A percentile compares a stretch with the other conserved stretches of the same genome.
Conservation (phyloP, 2,113 vertebrate genomes). For the Indri indri region DNA sequence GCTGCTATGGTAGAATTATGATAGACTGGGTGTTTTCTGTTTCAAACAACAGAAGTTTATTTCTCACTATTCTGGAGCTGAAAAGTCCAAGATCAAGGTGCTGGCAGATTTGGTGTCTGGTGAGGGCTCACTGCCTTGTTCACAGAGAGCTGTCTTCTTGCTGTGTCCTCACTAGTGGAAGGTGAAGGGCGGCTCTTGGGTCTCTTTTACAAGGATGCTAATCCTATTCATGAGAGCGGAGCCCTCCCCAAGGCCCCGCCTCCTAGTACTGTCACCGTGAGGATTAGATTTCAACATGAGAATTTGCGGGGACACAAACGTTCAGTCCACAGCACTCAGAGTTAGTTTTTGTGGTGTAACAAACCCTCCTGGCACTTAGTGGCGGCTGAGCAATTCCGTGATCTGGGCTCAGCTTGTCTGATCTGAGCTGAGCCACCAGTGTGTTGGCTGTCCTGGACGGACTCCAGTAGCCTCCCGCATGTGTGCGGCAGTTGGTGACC, state of each 20-base stretch:
- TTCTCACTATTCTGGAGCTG: neutral
- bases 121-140: neutral
- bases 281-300: neutral
- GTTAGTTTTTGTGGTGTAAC: neutral
- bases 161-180: neutral
- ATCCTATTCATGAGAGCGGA: neutral
- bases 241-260: neutral
- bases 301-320: neutral
- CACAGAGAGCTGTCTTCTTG: neutral
- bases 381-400: neutral
- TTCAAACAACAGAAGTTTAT: neutral
- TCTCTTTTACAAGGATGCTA: neutral
- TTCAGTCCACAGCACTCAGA: neutral
- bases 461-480: neutral
- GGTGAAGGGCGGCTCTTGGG: no score
- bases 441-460: neutral
- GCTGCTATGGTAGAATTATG: neutral
- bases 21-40: neutral
- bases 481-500: neutral
- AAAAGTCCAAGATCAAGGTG: neutral
- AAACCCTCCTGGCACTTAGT: neutral
- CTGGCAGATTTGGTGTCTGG: no score
- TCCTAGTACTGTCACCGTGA: neutral
- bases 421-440: neutral
- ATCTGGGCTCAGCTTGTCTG: neutral